These are phyloP conservation scores for Uromys caudimaculatus DNA, from an alignment of 2,797 vertebrate species.

Conservation along the genomic window DNA sequence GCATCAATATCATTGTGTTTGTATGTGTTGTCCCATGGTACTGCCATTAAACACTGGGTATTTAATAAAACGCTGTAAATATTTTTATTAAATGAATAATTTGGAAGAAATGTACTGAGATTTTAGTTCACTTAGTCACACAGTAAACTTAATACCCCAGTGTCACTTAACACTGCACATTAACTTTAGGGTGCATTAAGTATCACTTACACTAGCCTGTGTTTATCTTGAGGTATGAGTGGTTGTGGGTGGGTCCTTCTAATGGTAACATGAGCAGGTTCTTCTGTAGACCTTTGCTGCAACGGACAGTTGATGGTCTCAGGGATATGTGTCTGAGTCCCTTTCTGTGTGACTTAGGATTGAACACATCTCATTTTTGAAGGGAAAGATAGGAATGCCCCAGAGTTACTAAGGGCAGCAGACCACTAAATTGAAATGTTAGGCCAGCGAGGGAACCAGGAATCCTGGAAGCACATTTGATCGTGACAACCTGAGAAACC, in stretches of 20 bases:
- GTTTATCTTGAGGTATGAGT: neutral
- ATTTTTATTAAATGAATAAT: slow-evolving; percentile 12
- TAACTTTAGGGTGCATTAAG: neutral
- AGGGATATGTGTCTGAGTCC: neutral
- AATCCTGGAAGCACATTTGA: neutral
- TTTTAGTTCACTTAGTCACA: neutral
- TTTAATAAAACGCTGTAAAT: neutral
- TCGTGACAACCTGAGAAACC: slow-evolving; percentile 35
- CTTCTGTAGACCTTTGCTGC: neutral
- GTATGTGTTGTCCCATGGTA: neutral
- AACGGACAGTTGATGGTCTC: neutral
- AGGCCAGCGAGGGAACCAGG: neutral
- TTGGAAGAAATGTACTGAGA: neutral
- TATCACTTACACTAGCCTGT: neutral
- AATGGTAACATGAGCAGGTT: neutral
- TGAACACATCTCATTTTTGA: slow-evolving; percentile 22
- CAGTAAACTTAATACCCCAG: neutral
- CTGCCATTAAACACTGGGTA: neutral
- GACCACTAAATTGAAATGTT: neutral
- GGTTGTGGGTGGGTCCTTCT: neutral
- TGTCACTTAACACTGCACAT: neutral
- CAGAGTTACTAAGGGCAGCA: slow-evolving; percentile 29
- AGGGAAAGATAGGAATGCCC: neutral
- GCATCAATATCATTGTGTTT: neutral
- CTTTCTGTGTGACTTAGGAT: neutral